Percentiles rank a stretch among this genome's conserved stretches.
Evolutionary conservation across 1,140 invertebrate genomes (phyloP).

Genomic region (Drosophila oshimai): DNA sequence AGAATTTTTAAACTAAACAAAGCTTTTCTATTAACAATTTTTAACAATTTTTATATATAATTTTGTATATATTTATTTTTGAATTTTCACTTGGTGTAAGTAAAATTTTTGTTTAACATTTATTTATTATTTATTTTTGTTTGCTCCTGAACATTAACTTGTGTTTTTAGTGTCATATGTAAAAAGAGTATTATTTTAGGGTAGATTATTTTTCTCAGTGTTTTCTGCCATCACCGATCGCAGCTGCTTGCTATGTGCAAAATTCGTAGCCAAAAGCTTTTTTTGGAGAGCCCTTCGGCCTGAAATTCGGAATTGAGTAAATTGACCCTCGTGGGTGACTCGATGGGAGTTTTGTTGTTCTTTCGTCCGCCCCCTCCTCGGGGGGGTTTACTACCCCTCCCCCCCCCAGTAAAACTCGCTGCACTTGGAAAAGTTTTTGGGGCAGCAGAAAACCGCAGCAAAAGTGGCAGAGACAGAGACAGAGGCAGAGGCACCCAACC

Average conservation of each 20-base stretch:
- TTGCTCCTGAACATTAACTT: no score
- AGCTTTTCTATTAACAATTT: no score
- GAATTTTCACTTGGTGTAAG: no score
- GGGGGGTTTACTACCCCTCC: not conserved
- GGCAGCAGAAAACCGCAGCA: conserved; percentile 37
- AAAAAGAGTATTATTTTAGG: not conserved
- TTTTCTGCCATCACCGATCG: not conserved
- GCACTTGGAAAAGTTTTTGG: conserved; percentile 34
- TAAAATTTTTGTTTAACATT: no score
- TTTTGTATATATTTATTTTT: no score
- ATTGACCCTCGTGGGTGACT: conserved; percentile 19
- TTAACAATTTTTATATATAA: no score
- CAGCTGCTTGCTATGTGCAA: not conserved
- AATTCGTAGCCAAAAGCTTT: not conserved
- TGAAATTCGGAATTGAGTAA: conserved; percentile 9
- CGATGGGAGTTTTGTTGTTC: conserved; percentile 32
- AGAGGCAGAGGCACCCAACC: no score
- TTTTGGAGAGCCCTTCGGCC: not conserved
- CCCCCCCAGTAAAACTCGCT: not conserved
- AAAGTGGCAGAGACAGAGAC: no score
- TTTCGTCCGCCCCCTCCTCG: not conserved
- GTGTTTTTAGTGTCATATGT: no score
- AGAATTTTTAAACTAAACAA: no score
- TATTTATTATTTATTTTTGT: no score
- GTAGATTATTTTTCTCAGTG: not conserved